phyloP scores from a whole-genome alignment of 30 jellyfish, hydroid and myxozoan genomes.

The Hydractinia symbiolongicarpus region DNA sequence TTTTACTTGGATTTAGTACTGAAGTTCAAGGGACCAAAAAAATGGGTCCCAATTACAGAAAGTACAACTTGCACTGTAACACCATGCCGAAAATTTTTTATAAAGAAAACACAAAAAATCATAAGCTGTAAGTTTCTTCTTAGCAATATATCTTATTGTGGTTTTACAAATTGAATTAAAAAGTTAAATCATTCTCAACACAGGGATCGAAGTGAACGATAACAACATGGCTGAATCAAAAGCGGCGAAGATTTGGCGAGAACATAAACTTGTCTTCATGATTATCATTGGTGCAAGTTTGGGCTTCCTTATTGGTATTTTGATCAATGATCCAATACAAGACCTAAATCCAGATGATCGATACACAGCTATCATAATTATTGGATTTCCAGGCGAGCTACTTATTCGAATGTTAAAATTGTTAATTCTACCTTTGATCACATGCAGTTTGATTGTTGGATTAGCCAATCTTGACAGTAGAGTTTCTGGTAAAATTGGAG shows the following conservation, averaged over 20 bases:
- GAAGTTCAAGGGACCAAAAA: no score
- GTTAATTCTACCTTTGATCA: conserved; percentile 79
- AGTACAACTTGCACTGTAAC: no score
- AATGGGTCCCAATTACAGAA: no score
- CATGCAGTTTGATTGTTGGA: conserved; percentile 81
- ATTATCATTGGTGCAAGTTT: conserved; percentile 62
- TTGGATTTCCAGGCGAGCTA: conserved; percentile 94
- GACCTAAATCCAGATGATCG: conserved; percentile 55
- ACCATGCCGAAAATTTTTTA: no score
- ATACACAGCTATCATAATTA: conserved; percentile 52
- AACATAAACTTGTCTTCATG: conserved; percentile 47
- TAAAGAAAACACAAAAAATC: no score
- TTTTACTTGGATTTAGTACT: no score
- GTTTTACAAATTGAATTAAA: no score
- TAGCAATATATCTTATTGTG: no score
- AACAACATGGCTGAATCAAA: no score
- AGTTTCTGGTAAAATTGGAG: conserved; percentile 79
- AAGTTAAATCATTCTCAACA: no score
- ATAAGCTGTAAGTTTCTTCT: no score
- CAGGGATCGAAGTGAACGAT: no score
- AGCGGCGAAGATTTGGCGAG: neutral
- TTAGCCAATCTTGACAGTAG: conserved; percentile 67
- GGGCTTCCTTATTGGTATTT: conserved; percentile 74
- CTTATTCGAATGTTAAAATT: conserved; percentile 66
- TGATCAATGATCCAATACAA: conserved; percentile 58